phyloP scores from a whole-genome alignment of 2,797 vertebrate species.

The Vireo griseus region DNA sequence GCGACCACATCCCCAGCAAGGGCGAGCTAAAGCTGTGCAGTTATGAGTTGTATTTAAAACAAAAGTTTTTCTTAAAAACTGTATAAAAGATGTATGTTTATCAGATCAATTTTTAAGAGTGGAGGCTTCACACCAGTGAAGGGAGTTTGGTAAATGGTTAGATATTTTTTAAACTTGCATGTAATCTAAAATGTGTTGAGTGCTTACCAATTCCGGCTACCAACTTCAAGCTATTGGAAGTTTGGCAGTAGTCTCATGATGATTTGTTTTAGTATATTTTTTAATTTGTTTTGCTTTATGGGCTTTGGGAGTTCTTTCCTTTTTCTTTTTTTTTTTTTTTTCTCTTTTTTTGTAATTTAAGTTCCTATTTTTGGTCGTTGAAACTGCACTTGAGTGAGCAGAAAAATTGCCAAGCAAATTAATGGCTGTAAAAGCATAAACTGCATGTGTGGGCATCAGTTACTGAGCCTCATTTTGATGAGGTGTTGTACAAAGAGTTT shows the following conservation, averaged over 20 bases:
- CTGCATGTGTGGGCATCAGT: conserved; percentile 94
- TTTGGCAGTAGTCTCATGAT: conserved; percentile 78
- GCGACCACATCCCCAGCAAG: conserved; percentile 59
- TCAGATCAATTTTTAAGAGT: conserved; percentile 86
- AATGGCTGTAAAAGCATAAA: conserved; percentile 88
- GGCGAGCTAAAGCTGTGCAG: conserved; percentile 69
- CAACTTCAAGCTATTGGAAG: conserved; percentile 82
- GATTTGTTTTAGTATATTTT: conserved; percentile 70
- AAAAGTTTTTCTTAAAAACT: conserved; percentile 73
- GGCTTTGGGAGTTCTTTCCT: conserved; percentile 35
- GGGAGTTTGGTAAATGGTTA: conserved; percentile 75
- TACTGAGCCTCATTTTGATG: conserved; percentile 88
- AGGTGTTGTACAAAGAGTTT: conserved; percentile 98
- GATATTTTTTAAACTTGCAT: conserved; percentile 86
- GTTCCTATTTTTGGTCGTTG: conserved; percentile 72
- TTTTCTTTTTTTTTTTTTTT: neutral
- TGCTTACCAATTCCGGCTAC: conserved; percentile 88
- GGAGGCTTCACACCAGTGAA: conserved; percentile 77
- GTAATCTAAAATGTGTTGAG: conserved; percentile 81
- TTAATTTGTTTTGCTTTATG: conserved; percentile 60
- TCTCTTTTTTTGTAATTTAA: conserved; percentile 50
- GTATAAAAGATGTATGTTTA: conserved; percentile 88
- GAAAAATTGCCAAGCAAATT: conserved; percentile 85
- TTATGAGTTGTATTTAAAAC: conserved; percentile 73
- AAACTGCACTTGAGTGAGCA: conserved; percentile 87